phyloP scores from a whole-genome alignment of 2,888 invertebrate species.

The Psylliodes chrysocephalus region DNA sequence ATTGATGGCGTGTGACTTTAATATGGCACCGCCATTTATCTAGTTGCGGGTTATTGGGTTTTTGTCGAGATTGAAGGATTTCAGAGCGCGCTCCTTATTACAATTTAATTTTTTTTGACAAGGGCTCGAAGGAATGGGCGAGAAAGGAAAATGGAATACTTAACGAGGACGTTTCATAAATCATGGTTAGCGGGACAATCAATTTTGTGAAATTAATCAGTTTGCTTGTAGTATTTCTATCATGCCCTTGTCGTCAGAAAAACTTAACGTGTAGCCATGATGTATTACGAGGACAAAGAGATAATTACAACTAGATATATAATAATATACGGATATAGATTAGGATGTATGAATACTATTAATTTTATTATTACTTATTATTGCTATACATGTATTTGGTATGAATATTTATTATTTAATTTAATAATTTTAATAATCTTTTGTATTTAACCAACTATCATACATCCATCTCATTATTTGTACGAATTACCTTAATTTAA shows the following conservation, averaged over 20 bases:
- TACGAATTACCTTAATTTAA: too few relatives aligned
- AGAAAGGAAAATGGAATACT: slow-evolving; percentile 20
- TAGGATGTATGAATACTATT: too few relatives aligned
- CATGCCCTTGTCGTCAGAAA: background rate
- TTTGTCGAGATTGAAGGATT: slow-evolving; percentile 35
- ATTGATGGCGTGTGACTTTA: slow-evolving; percentile 47
- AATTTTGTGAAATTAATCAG: slow-evolving; percentile 18
- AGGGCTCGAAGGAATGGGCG: background rate
- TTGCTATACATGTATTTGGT: too few relatives aligned
- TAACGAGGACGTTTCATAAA: slow-evolving; percentile 26
- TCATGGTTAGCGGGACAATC: slow-evolving; percentile 22
- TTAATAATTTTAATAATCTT: too few relatives aligned
- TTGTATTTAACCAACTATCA: too few relatives aligned
- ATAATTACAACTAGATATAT: too few relatives aligned
- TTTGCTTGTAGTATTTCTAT: background rate
- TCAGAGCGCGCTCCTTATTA: slow-evolving; percentile 26
- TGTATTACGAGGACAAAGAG: too few relatives aligned
- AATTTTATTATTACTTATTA: too few relatives aligned
- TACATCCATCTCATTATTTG: too few relatives aligned
- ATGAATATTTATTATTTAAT: too few relatives aligned
- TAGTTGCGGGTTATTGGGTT: slow-evolving; percentile 38
- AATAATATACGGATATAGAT: too few relatives aligned
- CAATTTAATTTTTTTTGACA: slow-evolving; percentile 33
- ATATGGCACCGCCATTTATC: slow-evolving; percentile 40
- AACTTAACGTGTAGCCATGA: too few relatives aligned